Evolutionary conservation across 2,113 vertebrate genomes (phyloP).

Genomic region (mouse (Mus musculus)): DNA sequence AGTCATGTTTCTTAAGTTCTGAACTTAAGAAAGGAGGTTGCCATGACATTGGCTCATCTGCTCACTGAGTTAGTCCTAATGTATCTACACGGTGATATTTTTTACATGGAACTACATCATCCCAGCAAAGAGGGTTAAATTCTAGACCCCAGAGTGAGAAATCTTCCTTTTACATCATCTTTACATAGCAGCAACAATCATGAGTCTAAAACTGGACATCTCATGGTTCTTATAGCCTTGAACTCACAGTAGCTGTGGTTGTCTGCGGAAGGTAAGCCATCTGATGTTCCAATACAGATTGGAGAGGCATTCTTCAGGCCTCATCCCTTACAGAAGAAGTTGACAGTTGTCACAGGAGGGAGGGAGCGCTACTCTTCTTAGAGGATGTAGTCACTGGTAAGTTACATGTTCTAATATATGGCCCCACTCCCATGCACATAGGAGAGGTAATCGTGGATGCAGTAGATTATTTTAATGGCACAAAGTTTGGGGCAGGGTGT

Average conservation of each 20-base stretch:
- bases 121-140: not conserved
- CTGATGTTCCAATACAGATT: not conserved
- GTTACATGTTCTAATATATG: not conserved
- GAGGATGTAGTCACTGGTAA: not conserved
- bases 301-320: not conserved
- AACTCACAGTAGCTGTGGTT: not conserved
- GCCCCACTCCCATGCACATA: too few relatives aligned
- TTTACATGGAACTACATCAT: not conserved
- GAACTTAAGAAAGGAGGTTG: not conserved
- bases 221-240: not conserved
- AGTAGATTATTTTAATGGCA: not conserved
- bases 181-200: not conserved
- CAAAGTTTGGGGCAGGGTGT: not conserved
- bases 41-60: not conserved
- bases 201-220: not conserved
- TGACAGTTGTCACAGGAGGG: too few relatives aligned
- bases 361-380: not conserved
- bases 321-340: not conserved
- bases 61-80: not conserved
- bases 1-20: not conserved
- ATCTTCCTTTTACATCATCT: slow-evolving; percentile 26
- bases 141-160: not conserved
- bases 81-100: not conserved
- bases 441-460: not conserved
- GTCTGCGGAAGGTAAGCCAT: not conserved